Evolutionary conservation across 2,797 vertebrate genomes (phyloP).

Genomic region (Gallinago stenura): DNA sequence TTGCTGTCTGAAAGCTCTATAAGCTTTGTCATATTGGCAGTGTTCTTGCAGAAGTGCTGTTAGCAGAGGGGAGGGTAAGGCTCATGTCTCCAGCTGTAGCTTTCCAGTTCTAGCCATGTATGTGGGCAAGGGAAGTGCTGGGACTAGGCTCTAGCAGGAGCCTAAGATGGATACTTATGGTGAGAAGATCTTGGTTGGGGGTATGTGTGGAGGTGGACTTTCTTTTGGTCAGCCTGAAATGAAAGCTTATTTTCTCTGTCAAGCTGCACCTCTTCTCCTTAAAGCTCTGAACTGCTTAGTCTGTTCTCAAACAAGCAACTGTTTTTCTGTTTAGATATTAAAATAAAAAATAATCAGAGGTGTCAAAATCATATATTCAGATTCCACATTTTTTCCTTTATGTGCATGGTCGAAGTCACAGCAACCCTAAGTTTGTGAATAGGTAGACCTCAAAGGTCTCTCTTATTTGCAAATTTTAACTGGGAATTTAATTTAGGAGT

Average conservation of each 20-base stretch:
- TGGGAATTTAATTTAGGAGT: not conserved
- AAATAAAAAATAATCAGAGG: not conserved
- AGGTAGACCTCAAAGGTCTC: not conserved
- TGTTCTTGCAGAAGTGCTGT: not conserved
- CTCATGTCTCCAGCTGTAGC: not conserved
- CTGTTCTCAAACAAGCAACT: not conserved
- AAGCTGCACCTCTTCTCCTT: not conserved
- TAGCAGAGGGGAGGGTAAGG: not conserved
- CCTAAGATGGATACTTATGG: not conserved
- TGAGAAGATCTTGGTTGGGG: not conserved
- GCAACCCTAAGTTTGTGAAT: not conserved
- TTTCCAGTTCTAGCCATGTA: not conserved
- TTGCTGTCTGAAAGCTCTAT: not conserved
- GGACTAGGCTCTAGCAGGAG: not conserved
- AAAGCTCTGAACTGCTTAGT: not conserved
- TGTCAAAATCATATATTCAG: not conserved
- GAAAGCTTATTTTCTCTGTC: not conserved
- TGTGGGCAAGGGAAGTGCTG: not conserved
- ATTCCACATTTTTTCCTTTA: not conserved
- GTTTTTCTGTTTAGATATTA: not conserved
- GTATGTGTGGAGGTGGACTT: not conserved
- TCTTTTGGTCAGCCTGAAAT: not conserved
- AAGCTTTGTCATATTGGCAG: not conserved
- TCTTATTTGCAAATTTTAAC: not conserved
- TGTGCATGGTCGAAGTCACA: rapidly evolving